Conservation (phyloP, 2,113 vertebrate species). For the Corapipo altera region DNA sequence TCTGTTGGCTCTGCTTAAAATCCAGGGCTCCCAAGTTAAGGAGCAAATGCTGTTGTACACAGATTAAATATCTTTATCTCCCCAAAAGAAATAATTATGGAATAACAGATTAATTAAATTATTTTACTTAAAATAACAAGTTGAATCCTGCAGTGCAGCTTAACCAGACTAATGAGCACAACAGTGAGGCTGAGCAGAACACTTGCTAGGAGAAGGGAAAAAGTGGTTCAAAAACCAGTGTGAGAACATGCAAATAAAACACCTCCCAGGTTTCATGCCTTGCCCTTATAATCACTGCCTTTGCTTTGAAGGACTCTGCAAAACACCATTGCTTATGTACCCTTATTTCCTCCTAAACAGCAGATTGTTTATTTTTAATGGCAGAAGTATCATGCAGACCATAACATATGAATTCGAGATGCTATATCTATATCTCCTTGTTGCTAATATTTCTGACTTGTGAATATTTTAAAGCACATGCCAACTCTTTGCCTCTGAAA, state of each 20-base stretch:
- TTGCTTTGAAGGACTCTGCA: neutral
- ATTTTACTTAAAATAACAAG: constrained; percentile 50
- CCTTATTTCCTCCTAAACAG: neutral
- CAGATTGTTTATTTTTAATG: neutral
- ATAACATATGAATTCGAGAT: neutral
- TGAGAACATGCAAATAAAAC: constrained; percentile 43
- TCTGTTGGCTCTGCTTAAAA: neutral
- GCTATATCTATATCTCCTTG: neutral
- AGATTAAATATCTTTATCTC: neutral
- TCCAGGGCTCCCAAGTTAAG: neutral
- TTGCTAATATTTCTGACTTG: neutral
- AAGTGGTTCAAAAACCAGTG: constrained; percentile 60
- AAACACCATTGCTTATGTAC: neutral
- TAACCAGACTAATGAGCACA: constrained; percentile 56
- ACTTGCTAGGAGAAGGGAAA: neutral
- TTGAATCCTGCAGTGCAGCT: constrained; percentile 41
- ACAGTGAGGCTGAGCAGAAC: neutral
- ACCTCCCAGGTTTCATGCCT: neutral
- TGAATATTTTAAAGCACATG: constrained; percentile 34
- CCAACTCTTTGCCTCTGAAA: constrained; percentile 21
- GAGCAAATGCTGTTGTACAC: neutral
- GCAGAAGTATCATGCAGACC: neutral
- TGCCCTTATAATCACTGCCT: neutral
- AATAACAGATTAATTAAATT: constrained; percentile 18
- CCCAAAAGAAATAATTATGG: neutral